A percentile compares a stretch with the other conserved stretches of the same genome.
These are phyloP conservation scores for Sebastes paucispinis DNA, from an alignment of 2,797 vertebrate species.

Conservation along the genomic window DNA sequence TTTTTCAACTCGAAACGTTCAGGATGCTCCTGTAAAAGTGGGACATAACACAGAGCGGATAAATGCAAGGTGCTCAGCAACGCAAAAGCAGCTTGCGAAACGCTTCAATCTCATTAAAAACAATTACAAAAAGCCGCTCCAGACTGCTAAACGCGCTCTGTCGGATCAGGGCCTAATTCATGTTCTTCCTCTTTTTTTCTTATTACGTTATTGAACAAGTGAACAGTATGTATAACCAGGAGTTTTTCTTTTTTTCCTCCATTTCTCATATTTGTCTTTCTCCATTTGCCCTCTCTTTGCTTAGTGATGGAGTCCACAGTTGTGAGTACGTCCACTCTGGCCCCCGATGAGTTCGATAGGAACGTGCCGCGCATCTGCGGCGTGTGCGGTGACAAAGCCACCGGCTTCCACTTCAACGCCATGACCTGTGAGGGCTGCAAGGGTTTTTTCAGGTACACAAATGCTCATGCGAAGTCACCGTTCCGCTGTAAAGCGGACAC, in stretches of 20 bases:
- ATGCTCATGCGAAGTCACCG: background rate
- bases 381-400: slow-evolving; percentile 95
- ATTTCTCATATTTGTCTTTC: background rate
- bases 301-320: slow-evolving; percentile 86
- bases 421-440: slow-evolving; percentile 99
- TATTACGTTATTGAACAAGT: slow-evolving; percentile 4
- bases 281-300: background rate
- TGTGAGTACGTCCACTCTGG: slow-evolving; percentile 86
- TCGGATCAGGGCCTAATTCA: background rate
- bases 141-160: no score
- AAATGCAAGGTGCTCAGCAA: no score
- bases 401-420: slow-evolving; percentile 97
- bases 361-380: slow-evolving; percentile 93
- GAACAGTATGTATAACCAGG: background rate
- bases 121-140: no score
- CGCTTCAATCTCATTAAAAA: no score
- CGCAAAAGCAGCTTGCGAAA: no score
- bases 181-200: background rate
- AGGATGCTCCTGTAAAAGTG: no score
- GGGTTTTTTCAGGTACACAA: slow-evolving; percentile 94
- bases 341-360: slow-evolving; percentile 88
- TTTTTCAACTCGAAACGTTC: no score
- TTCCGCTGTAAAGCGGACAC: background rate
- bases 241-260: background rate
- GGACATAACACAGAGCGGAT: no score